Conservation (phyloP, 2,888 invertebrate species). For the Iselma pallidipennis region DNA sequence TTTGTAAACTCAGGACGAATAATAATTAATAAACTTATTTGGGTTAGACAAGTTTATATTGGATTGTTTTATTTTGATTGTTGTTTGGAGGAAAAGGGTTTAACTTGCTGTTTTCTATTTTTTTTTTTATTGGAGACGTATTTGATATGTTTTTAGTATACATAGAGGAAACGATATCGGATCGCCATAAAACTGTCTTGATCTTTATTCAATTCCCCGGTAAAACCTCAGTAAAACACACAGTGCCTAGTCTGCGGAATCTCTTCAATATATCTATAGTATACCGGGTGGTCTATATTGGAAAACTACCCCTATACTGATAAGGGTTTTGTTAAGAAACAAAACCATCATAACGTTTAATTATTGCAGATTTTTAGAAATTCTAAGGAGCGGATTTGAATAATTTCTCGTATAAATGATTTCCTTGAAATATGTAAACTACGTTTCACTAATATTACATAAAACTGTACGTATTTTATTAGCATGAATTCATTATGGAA, state of each 20-base stretch:
- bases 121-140: constrained; percentile 25
- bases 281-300: background rate
- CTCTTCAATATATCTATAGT: constrained; percentile 21
- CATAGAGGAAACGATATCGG: constrained; percentile 38
- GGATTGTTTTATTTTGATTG: constrained; percentile 3
- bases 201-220: constrained; percentile 48
- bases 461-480: too few relatives aligned
- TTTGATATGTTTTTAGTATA: constrained; percentile 37
- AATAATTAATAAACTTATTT: background rate
- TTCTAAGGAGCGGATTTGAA: too few relatives aligned
- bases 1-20: background rate
- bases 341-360: too few relatives aligned
- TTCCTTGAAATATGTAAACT: too few relatives aligned
- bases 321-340: too few relatives aligned
- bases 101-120: background rate
- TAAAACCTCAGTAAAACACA: constrained; percentile 41
- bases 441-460: too few relatives aligned
- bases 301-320: too few relatives aligned
- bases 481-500: too few relatives aligned
- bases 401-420: too few relatives aligned
- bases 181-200: constrained; percentile 55
- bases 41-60: background rate
- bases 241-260: constrained; percentile 27
- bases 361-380: too few relatives aligned
- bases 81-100: background rate